phyloP scores from a whole-genome alignment of 2,797 vertebrate species.

The Sebastes steindachneri region DNA sequence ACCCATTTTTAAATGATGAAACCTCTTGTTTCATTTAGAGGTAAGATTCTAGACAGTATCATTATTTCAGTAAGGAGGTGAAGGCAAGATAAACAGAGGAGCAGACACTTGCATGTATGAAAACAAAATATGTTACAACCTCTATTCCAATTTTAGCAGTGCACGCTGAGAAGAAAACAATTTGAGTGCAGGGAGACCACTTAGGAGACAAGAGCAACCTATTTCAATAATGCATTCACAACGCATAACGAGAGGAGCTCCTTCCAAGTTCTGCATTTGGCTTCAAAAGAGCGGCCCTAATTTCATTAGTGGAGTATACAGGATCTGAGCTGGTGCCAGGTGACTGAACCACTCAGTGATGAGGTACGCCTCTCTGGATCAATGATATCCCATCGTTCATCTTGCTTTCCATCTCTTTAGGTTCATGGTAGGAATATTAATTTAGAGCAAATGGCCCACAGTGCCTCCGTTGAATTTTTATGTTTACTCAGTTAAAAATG shows the following conservation, averaged over 20 bases:
- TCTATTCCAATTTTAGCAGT: conserved; percentile 44
- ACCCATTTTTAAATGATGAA: not conserved
- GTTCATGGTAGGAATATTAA: conserved; percentile 31
- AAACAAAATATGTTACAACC: conserved; percentile 46
- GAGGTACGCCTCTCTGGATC: conserved; percentile 34
- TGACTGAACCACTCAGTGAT: conserved; percentile 54
- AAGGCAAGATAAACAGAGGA: not conserved
- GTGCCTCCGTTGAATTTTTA: not conserved
- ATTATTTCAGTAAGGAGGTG: conserved; percentile 6
- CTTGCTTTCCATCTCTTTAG: conserved; percentile 23
- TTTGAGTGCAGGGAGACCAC: conserved; percentile 50
- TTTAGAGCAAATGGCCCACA: conserved; percentile 1
- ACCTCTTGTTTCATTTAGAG: not conserved
- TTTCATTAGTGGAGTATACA: conserved; percentile 64
- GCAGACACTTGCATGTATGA: not conserved
- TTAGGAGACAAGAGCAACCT: conserved; percentile 57
- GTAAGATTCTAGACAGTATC: not conserved
- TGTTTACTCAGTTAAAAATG: not conserved
- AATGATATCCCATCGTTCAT: conserved; percentile 43
- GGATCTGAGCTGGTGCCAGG: conserved; percentile 51
- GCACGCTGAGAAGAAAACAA: conserved; percentile 44
- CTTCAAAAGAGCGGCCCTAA: conserved; percentile 47
- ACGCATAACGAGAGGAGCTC: conserved; percentile 39
- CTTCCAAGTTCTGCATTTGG: conserved; percentile 65
- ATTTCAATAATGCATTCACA: conserved; percentile 72